Evolutionary conservation across 2,888 invertebrate species (phyloP), one percentile per base, ranked within the genome.

Genomic region (Pollenia labialis): DNA sequence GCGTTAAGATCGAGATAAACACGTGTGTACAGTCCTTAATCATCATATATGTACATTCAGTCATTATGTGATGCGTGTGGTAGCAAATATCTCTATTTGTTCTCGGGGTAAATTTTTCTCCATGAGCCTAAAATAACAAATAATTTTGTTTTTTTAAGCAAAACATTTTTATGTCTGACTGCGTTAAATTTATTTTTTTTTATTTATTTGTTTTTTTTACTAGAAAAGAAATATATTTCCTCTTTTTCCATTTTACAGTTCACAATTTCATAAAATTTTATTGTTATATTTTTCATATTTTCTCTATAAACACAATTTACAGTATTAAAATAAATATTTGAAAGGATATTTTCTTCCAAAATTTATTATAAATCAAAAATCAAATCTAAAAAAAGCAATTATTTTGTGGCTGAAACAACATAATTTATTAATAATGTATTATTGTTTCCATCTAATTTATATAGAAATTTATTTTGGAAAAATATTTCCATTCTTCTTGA

Each of bases 111-210:
- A 10, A 54, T 48, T 42, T 69, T 74, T 18, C 18, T 10, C 10
- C 32, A 8, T 1, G 23, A 44, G 54, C 82, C 86, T 76, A 80
- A 83, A 83, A 86, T 74, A 83, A 86, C 75, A 86, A 56, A 62
- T 6, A 42, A 18, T 23, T 69, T 18, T 74, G n/a, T 62, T 60
- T 14, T 50, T 46, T 44, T 16, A 60, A 52, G 18, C 42, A 69
- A 18, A 69, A 16, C 52, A 46, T 76, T 54, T 46, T 44, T 18
- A 64, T 62, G 79, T n/a, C 40, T 62, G 60, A 71, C 14, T 74
- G 69, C 23, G 48, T 46, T 11, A 6, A 14, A n/a, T 12, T 40
- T 40, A 18, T 58, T 56, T 72, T 54, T 23, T 16, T 77, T 81
- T 23, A 14, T 69, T 16, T 60, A 48, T 77, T 66, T 81, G 71